Evolutionary conservation across 2,888 invertebrate genomes (phyloP).

Genomic region (Drosophila nr. medialis): DNA sequence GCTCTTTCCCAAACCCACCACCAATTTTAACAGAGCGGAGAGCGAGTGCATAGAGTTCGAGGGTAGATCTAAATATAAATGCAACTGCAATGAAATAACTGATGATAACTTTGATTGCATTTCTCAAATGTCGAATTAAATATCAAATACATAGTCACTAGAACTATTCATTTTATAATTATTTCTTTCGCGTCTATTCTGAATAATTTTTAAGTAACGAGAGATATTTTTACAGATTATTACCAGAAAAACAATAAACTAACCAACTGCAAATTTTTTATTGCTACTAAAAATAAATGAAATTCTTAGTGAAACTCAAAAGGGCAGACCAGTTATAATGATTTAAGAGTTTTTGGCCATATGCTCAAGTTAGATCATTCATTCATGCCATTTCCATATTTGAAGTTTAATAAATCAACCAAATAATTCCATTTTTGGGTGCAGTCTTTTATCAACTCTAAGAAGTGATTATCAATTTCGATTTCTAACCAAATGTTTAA

Average conservation of each 20-base stretch:
- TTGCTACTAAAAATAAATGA: background rate
- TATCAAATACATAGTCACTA: too few relatives aligned
- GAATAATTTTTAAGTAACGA: background rate
- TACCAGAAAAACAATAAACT: background rate
- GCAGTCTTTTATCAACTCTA: background rate
- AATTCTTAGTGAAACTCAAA: background rate
- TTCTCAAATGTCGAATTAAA: too few relatives aligned
- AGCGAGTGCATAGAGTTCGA: constrained; percentile 25
- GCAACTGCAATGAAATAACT: background rate
- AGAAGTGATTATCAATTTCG: background rate
- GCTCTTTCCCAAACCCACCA: constrained; percentile 43
- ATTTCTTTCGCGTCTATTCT: background rate
- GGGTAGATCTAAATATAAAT: background rate
- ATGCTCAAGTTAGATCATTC: background rate
- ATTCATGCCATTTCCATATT: constrained; percentile 4
- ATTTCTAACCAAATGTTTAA: background rate
- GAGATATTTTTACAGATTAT: background rate
- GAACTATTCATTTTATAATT: background rate
- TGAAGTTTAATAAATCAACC: constrained; percentile 11
- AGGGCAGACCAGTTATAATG: background rate
- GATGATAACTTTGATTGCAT: background rate
- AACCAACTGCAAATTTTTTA: background rate
- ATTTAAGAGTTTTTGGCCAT: background rate
- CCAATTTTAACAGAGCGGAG: constrained; percentile 24
- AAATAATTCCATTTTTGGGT: background rate